Percentiles rank a stretch among this genome's conserved stretches.
phyloP scores from a whole-genome alignment of 2,113 vertebrate genomes.

The Melanerpes formicivorus region DNA sequence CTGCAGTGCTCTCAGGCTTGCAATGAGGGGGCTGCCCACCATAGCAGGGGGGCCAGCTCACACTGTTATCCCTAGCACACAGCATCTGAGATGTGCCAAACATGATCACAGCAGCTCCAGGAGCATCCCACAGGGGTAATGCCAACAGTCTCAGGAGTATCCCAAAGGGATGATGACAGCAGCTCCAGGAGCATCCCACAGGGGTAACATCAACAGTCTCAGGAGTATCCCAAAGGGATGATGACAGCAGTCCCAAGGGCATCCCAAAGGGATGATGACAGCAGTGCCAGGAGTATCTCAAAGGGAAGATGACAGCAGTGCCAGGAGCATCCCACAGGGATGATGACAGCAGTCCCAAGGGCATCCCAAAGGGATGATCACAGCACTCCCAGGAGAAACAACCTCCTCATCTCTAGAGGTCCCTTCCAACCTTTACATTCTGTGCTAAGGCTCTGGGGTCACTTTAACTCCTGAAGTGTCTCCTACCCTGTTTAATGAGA shows the following conservation, averaged over 20 bases:
- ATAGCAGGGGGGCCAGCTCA: accelerated
- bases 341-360: no score
- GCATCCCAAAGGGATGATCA: background rate
- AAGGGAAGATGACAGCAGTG: background rate
- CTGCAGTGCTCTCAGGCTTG: background rate
- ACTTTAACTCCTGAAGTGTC: background rate
- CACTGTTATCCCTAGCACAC: accelerated
- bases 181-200: background rate
- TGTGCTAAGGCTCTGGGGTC: background rate
- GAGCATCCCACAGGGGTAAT: background rate
- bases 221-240: background rate
- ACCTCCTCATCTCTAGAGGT: background rate
- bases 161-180: background rate
- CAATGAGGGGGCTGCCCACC: background rate
- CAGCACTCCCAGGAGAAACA: background rate
- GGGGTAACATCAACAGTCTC: background rate
- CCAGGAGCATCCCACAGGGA: background rate
- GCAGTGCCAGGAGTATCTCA: background rate
- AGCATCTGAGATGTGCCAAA: background rate
- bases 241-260: background rate
- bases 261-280: background rate
- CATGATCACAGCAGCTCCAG: no score
- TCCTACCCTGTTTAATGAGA: background rate
- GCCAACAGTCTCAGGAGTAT: background rate
- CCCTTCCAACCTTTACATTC: background rate